Evolutionary conservation across 37 sponge, comb jelly and placozoan species (phyloP).

Genomic region (Agelas oroides): DNA sequence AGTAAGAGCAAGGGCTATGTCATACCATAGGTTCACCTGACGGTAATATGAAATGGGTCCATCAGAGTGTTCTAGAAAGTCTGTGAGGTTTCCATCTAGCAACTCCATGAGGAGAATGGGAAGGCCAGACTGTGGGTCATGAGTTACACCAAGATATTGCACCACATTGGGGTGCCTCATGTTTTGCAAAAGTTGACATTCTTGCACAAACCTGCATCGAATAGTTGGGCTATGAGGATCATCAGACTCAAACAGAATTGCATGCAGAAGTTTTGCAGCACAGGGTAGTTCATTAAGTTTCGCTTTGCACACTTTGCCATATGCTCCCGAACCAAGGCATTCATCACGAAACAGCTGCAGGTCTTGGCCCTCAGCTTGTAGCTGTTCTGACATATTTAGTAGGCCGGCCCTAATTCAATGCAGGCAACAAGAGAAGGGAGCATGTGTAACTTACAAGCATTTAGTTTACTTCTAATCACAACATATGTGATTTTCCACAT

Average conservation of each 20-base stretch:
- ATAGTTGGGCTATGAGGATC: not conserved
- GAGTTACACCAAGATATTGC: conserved; percentile 26
- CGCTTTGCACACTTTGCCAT: not conserved
- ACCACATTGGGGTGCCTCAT: conserved; percentile 27
- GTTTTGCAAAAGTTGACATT: conserved; percentile 15
- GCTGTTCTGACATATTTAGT: too few species aligned
- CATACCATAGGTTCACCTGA: conserved; percentile 1
- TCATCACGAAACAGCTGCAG: not conserved
- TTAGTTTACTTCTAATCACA: too few species aligned
- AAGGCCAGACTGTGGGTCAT: not conserved
- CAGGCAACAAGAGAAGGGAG: too few species aligned
- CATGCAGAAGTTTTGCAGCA: not conserved
- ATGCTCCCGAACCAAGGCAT: not conserved
- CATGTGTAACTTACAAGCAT: too few species aligned
- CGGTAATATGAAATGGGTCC: not conserved
- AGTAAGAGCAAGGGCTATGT: conserved; percentile 20
- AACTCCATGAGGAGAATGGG: conserved; percentile 48
- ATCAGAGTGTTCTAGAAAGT: not conserved
- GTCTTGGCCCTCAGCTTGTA: too few species aligned
- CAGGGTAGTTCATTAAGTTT: not conserved
- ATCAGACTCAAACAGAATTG: not conserved
- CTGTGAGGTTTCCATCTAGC: conserved; percentile 9
- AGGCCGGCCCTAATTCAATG: too few species aligned
- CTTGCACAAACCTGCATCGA: not conserved
- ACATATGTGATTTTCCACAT: too few species aligned